These are phyloP conservation scores for Lamproptera curius DNA, from an alignment of 2,888 invertebrate species.

Conservation along the genomic window DNA sequence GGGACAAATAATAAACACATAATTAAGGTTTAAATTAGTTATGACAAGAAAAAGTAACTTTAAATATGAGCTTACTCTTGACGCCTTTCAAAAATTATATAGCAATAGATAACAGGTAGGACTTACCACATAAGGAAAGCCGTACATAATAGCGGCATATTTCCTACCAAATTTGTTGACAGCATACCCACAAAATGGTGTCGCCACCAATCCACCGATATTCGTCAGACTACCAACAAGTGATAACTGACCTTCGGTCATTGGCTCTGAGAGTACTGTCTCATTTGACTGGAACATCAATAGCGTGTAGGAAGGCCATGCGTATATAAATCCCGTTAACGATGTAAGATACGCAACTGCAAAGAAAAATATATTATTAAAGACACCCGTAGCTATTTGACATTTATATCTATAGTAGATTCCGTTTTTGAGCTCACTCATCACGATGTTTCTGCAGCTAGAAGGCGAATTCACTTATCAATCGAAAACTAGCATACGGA, in stretches of 20 bases:
- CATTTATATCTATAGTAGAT: no score
- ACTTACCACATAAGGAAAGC: conserved; percentile 59
- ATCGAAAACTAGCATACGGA: neutral
- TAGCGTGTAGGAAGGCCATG: conserved; percentile 66
- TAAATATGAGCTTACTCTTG: no score
- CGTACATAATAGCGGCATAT: conserved; percentile 58
- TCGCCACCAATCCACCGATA: conserved; percentile 50
- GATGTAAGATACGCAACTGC: conserved; percentile 54
- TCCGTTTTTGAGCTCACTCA: no score
- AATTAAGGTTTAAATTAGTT: no score
- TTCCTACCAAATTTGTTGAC: conserved; percentile 58
- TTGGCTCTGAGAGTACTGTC: conserved; percentile 49
- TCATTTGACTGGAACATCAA: conserved; percentile 52
- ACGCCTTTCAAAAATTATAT: no score
- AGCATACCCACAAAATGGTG: conserved; percentile 55
- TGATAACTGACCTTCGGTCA: conserved; percentile 51
- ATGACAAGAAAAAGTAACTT: no score
- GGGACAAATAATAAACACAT: no score
- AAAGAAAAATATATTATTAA: conserved; percentile 11
- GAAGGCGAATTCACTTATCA: neutral
- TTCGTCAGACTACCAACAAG: conserved; percentile 60
- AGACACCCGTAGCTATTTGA: no score
- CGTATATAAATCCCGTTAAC: conserved; percentile 54
- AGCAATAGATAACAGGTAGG: no score
- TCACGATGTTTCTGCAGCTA: no score